phyloP scores from a whole-genome alignment of 2,888 invertebrate genomes.

The Phengaris alcon region DNA sequence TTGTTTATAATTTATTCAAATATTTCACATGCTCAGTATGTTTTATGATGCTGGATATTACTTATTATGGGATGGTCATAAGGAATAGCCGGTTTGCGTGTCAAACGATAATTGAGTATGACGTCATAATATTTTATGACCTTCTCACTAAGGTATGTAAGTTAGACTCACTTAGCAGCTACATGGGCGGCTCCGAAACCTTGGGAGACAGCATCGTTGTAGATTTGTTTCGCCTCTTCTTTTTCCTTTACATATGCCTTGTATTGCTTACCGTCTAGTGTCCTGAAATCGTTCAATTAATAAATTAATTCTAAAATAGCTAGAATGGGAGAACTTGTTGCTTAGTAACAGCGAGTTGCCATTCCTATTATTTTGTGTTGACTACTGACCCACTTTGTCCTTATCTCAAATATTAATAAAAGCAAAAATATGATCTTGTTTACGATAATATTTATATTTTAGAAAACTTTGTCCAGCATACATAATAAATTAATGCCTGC shows the following conservation, averaged over 20 bases:
- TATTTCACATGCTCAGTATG: too few species aligned
- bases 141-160: too few species aligned
- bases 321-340: neutral
- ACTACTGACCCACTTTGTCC: neutral
- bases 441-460: too few species aligned
- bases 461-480: too few species aligned
- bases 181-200: conserved; percentile 82
- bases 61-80: too few species aligned
- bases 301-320: neutral
- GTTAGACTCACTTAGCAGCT: conserved; percentile 62
- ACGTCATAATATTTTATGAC: too few species aligned
- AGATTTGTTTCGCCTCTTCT: conserved; percentile 80
- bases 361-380: neutral
- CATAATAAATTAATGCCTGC: neutral
- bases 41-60: too few species aligned
- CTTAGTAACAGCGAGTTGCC: neutral
- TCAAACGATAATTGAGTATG: too few species aligned
- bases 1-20: too few species aligned
- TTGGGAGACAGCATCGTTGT: conserved; percentile 76
- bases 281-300: conserved; percentile 57
- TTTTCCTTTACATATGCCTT: conserved; percentile 83
- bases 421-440: neutral
- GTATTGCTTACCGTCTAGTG: conserved; percentile 80
- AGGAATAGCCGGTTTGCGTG: too few species aligned
- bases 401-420: neutral